Evolutionary conservation across 2,797 vertebrate genomes (phyloP).

Genomic region (Syngnathus acus): DNA sequence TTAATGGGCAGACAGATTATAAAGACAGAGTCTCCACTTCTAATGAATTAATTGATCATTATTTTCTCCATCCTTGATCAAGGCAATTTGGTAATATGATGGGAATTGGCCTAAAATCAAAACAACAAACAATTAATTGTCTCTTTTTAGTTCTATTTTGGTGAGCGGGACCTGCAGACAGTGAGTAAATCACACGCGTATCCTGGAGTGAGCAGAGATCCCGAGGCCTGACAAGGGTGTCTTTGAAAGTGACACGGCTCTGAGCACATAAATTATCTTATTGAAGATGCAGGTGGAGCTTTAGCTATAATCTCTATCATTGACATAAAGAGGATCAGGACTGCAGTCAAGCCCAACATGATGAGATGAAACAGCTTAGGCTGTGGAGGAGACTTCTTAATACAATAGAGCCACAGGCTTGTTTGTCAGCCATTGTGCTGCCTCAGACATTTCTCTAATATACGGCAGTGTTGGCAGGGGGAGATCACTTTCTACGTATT

Average conservation of each 20-base stretch:
- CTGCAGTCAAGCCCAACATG: slow-evolving; percentile 45
- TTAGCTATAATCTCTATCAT: slow-evolving; percentile 62
- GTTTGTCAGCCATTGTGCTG: slow-evolving; percentile 31
- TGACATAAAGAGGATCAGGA: slow-evolving; percentile 65
- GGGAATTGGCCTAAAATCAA: neutral
- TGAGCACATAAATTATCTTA: slow-evolving; percentile 55
- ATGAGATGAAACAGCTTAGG: slow-evolving; percentile 53
- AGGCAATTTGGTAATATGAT: neutral
- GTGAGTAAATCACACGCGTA: neutral
- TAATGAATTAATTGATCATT: neutral
- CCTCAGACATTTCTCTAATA: slow-evolving; percentile 21
- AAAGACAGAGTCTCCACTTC: neutral
- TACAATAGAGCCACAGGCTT: slow-evolving; percentile 34
- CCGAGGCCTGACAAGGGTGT: slow-evolving; percentile 25
- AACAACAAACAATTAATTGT: neutral
- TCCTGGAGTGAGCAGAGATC: slow-evolving; percentile 10
- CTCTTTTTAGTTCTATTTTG: neutral
- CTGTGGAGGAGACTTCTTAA: slow-evolving; percentile 40
- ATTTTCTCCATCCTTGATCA: neutral
- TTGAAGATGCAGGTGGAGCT: slow-evolving; percentile 52
- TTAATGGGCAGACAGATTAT: neutral
- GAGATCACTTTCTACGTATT: neutral
- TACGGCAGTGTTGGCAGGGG: neutral
- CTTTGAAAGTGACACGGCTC: slow-evolving; percentile 45
- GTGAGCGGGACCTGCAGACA: neutral